Conservation (phyloP, 2,113 vertebrate genomes). For the Urocitellus parryii region DNA sequence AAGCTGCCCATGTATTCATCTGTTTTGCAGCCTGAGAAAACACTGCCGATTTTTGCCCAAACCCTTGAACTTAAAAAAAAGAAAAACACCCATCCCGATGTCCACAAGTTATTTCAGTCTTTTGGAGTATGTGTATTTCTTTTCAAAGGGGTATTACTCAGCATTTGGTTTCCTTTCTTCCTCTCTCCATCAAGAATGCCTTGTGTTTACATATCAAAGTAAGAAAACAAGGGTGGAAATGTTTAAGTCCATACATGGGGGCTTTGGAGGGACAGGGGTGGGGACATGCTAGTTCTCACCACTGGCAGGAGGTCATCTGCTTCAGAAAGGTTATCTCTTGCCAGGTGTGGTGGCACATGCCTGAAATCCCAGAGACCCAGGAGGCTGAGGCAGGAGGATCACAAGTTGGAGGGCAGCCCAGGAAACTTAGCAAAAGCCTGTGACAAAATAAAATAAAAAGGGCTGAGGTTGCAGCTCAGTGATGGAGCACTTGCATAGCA, state of each 20-base stretch:
- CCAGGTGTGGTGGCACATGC: not conserved
- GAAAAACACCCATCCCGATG: not conserved
- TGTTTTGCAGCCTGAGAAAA: conserved; percentile 51
- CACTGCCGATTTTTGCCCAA: conserved; percentile 41
- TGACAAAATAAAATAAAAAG: too few relatives aligned
- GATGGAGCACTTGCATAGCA: too few relatives aligned
- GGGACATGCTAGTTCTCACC: not conserved
- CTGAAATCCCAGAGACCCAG: too few relatives aligned
- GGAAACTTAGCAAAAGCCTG: too few relatives aligned
- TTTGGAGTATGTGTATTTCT: not conserved
- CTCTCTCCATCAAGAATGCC: not conserved
- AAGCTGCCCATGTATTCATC: not conserved
- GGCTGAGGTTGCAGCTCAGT: too few relatives aligned
- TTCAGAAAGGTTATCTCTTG: not conserved
- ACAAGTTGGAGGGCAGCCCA: too few relatives aligned
- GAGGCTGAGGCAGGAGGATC: too few relatives aligned
- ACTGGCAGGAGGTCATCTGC: not conserved
- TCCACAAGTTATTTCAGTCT: not conserved
- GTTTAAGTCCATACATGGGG: not conserved
- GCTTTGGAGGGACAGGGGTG: not conserved
- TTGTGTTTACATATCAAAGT: conserved; percentile 4
- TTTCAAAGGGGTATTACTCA: conserved; percentile 22
- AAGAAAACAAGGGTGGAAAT: not conserved
- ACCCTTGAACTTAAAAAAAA: conserved; percentile 46
- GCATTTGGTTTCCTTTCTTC: conserved; percentile 37